Evolutionary conservation across 2,888 invertebrate genomes (phyloP), one percentile per base, ranked within the genome.

Genomic region (Heliconius ethilla): DNA sequence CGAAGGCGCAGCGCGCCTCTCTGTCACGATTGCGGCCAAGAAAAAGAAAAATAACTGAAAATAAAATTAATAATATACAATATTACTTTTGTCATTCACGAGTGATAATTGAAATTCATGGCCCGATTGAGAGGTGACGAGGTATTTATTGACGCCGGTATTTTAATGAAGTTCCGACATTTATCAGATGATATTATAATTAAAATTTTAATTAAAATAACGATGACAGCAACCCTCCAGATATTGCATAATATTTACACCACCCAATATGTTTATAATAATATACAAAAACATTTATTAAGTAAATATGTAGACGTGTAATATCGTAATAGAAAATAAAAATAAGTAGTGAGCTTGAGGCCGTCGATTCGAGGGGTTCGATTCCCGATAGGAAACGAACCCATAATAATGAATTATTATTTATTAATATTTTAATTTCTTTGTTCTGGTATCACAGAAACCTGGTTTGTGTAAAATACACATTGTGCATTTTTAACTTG

Each of bases 131-230:
- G 66, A 65, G 75, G 75, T 78, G 75, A 70, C 70, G 70, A 77
- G 77, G 70, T 75, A 75, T 74, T 78, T 76, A 78, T 74, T 51
- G 76, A 79, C 66, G 70, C 62, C 63, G 73, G 62, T 63, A 76
- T 81, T 78, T 81, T 79, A 82, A 82, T 81, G 78, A 82, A 80
- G 70, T 70, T 70, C 75, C 67, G 59, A 76, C 76, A 63, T 79
- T 79, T 78, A 78, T 79, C 77, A 80, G 79, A 51, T 67, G 73
- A 79, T 81, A 70, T 77, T 75, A 76, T 76, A 78, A 81, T 82
- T 78, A 81, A 78, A 77, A 76, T 79, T 77, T 80, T 77, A 77
- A 77, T 77, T 77, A 62, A 77, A 77, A 77, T 73, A 62, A 67
- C 73, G 72, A 29, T 55, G 67, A 37, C 63, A 66, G 73, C 37